Conservation (phyloP, 2,888 invertebrate species). For the Eledona agricola region DNA sequence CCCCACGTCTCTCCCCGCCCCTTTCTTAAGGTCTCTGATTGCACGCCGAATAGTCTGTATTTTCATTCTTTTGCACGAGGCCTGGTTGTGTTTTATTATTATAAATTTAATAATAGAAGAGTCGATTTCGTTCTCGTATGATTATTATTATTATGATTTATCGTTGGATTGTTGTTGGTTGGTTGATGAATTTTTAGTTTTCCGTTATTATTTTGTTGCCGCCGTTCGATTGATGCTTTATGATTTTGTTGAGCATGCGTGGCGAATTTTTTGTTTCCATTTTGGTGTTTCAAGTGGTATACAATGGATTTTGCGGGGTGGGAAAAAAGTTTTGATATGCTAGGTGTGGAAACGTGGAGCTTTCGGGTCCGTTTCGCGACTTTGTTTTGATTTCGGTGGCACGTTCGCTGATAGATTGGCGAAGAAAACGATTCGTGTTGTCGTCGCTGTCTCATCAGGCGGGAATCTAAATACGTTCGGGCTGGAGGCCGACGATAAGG, state of each 20-base stretch:
- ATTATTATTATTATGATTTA: background rate
- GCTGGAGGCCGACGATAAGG: too few species aligned
- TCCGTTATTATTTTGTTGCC: slow-evolving; percentile 17
- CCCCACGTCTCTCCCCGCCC: slow-evolving; percentile 55
- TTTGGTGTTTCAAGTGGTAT: background rate
- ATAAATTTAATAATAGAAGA: slow-evolving; percentile 9
- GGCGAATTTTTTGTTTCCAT: slow-evolving; percentile 28
- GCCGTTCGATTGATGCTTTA: slow-evolving; percentile 13
- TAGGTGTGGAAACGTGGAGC: too few species aligned
- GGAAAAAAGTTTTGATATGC: background rate
- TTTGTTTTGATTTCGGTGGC: too few species aligned
- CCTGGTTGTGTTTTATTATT: slow-evolving; percentile 31
- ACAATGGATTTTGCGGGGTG: background rate
- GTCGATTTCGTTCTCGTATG: background rate
- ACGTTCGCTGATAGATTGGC: too few species aligned
- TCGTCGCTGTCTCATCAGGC: too few species aligned
- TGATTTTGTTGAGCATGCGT: slow-evolving; percentile 35
- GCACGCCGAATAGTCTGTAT: slow-evolving; percentile 45
- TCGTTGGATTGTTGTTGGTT: slow-evolving; percentile 12
- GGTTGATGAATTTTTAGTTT: slow-evolving; percentile 17
- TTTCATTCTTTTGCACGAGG: slow-evolving; percentile 40
- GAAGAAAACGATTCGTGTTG: too few species aligned
- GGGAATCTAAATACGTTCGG: too few species aligned
- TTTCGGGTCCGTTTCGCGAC: too few species aligned
- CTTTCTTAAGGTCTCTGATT: slow-evolving; percentile 59